Percentiles rank a stretch among this genome's conserved stretches.
Conservation (phyloP, 2,113 vertebrate genomes). For the Dunckerocampus dactyliophorus region DNA sequence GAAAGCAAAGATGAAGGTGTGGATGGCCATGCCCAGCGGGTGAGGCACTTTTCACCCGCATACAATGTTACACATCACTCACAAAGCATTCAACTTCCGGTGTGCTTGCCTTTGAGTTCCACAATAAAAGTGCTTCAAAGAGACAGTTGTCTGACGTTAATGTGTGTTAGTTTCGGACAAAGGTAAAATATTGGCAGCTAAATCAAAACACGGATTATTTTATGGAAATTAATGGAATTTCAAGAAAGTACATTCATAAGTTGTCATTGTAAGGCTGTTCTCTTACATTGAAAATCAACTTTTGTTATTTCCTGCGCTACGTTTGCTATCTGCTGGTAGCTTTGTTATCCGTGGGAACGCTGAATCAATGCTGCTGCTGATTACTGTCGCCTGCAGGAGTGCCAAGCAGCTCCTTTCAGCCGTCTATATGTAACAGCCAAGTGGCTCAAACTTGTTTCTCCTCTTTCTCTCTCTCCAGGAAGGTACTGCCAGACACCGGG, state of each 20-base stretch:
- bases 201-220: too few relatives aligned
- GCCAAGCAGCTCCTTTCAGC: constrained; percentile 18
- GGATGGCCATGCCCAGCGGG: constrained; percentile 46
- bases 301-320: background rate
- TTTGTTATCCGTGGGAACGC: constrained; percentile 23
- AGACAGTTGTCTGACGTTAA: too few relatives aligned
- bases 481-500: constrained; percentile 19
- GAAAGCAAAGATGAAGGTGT: constrained; percentile 41
- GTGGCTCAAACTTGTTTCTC: constrained; percentile 67
- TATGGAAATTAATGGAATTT: too few relatives aligned
- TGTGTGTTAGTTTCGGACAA: too few relatives aligned
- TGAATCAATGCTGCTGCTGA: background rate
- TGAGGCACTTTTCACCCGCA: constrained; percentile 43
- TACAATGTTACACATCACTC: background rate
- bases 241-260: too few relatives aligned
- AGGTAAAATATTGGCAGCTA: too few relatives aligned
- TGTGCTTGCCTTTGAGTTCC: background rate
- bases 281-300: constrained; percentile 39
- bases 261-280: background rate
- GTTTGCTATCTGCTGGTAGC: background rate
- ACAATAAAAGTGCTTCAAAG: background rate
- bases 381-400: constrained; percentile 44
- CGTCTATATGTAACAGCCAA: constrained; percentile 50
- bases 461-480: constrained; percentile 53
- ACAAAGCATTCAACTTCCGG: background rate